Evolutionary conservation across 2,888 invertebrate species (phyloP).

Genomic region (Ernsta delagoae): DNA sequence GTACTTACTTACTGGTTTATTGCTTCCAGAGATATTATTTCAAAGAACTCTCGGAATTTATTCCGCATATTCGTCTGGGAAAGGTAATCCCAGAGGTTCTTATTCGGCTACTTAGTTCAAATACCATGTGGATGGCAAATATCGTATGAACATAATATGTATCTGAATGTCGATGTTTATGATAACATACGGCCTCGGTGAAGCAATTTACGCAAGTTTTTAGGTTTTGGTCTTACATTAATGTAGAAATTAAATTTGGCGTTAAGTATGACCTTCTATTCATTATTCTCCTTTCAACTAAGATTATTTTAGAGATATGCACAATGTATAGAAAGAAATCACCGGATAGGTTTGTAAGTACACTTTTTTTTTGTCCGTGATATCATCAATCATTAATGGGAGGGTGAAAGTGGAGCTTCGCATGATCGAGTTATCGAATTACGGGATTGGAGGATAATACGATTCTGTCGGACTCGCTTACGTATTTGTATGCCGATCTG

Average conservation of each 20-base stretch:
- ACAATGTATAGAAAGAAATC: constrained; percentile 15
- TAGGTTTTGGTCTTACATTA: background rate
- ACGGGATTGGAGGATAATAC: constrained; percentile 33
- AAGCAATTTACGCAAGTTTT: constrained; percentile 9
- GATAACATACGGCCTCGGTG: background rate
- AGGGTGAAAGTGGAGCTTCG: constrained; percentile 35
- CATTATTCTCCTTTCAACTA: background rate
- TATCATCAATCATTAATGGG: constrained; percentile 36
- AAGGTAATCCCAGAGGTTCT: constrained; percentile 74
- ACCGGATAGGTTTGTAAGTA: constrained; percentile 9
- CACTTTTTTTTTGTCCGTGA: constrained; percentile 34
- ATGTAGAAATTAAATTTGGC: background rate
- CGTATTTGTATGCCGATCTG: constrained; percentile 36
- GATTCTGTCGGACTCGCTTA: constrained; percentile 29
- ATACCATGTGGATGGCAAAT: constrained; percentile 58
- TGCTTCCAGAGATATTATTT: constrained; percentile 80
- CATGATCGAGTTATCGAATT: constrained; percentile 37
- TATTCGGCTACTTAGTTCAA: constrained; percentile 74
- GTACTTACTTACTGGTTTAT: constrained; percentile 81
- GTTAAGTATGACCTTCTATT: background rate
- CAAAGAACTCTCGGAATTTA: constrained; percentile 81
- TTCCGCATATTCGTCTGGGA: constrained; percentile 69
- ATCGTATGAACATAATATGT: constrained; percentile 55
- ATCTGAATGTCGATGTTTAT: constrained; percentile 48
- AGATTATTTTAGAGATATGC: constrained; percentile 22